These are phyloP conservation scores for Orussus abietinus DNA, from an alignment of 1,140 invertebrate genomes.

Conservation along the genomic window DNA sequence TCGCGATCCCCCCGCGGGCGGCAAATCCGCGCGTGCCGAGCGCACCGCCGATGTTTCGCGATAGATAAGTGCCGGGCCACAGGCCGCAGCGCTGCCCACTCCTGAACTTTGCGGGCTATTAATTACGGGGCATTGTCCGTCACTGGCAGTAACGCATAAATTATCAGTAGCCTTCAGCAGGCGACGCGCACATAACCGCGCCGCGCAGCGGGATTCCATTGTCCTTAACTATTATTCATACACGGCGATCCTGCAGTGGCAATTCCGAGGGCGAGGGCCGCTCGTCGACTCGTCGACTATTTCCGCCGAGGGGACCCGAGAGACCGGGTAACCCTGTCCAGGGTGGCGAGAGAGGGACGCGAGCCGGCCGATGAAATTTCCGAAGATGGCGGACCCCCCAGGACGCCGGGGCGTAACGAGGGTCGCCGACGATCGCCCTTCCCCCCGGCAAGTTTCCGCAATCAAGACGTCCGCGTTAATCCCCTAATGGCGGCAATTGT, in stretches of 20 bases:
- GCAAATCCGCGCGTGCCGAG: slow-evolving; percentile 19
- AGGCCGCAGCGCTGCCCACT: slow-evolving; percentile 36
- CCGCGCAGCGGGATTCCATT: slow-evolving; percentile 34
- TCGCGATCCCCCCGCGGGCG: slow-evolving; percentile 14
- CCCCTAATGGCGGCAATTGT: no score
- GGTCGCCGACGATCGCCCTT: no score
- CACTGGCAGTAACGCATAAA: slow-evolving; percentile 40
- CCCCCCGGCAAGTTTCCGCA: no score
- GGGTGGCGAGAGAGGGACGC: no score
- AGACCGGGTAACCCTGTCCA: no score
- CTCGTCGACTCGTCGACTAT: no score
- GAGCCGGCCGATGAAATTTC: no score
- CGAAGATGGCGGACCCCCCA: no score
- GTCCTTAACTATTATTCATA: slow-evolving; percentile 37
- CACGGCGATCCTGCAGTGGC: slow-evolving; percentile 15
- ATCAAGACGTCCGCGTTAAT: no score
- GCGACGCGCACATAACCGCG: slow-evolving; percentile 30
- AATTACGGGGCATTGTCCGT: slow-evolving; percentile 45
- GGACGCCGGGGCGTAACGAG: no score
- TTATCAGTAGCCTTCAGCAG: slow-evolving; percentile 38
- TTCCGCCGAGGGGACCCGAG: no score
- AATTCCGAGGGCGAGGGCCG: slow-evolving; percentile 27
- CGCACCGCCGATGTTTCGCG: slow-evolving; percentile 43
- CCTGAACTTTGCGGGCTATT: slow-evolving; percentile 45
- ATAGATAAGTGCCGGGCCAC: slow-evolving; percentile 46